Evolutionary conservation across 2,797 vertebrate genomes (phyloP).

Genomic region (Argyrosomus regius): DNA sequence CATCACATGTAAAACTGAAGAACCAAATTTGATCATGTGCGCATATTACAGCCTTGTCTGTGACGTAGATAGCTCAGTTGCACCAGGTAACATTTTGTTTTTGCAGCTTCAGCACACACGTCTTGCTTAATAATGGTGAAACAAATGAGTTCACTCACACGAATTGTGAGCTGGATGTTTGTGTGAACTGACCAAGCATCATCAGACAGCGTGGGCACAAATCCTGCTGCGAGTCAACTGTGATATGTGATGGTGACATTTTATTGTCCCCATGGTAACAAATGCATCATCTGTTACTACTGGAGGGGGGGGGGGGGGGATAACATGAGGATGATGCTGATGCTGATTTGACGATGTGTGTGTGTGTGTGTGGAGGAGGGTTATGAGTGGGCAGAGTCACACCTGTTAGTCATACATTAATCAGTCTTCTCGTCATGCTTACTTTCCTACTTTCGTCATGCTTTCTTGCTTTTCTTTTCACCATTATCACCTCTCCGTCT

Average conservation of each 20-base stretch:
- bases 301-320: neutral
- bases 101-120: neutral
- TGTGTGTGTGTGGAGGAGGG: slow-evolving; percentile 24
- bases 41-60: neutral
- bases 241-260: slow-evolving; percentile 47
- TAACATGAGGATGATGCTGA: neutral
- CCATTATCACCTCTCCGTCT: slow-evolving; percentile 4
- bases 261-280: slow-evolving; percentile 67
- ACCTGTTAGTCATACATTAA: slow-evolving; percentile 69
- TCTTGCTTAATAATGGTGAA: neutral
- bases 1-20: too few relatives aligned
- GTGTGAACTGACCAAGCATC: slow-evolving; percentile 23
- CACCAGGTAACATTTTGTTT: slow-evolving; percentile 7
- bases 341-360: neutral
- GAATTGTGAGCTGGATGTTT: slow-evolving; percentile 27
- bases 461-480: neutral
- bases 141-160: slow-evolving; percentile 13
- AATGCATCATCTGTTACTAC: slow-evolving; percentile 57
- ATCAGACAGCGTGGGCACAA: slow-evolving; percentile 34
- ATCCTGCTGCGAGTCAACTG: slow-evolving; percentile 15
- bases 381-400: slow-evolving; percentile 49
- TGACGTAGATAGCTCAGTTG: neutral
- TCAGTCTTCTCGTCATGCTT: slow-evolving; percentile 27
- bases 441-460: neutral
- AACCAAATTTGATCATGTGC: neutral